Evolutionary conservation across 2,113 vertebrate genomes (phyloP).

Genomic region (Catharus fuscescens): DNA sequence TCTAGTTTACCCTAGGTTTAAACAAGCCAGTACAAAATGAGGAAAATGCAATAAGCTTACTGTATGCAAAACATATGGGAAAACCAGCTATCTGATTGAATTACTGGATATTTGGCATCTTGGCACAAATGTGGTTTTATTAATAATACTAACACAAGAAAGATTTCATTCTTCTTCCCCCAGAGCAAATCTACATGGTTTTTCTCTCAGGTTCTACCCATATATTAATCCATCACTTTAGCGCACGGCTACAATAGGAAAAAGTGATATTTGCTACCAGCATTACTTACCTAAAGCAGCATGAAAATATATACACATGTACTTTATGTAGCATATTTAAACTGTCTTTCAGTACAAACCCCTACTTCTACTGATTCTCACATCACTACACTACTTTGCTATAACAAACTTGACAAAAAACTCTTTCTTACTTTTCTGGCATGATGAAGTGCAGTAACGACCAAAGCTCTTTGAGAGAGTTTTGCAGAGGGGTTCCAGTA

Average conservation of each 20-base stretch:
- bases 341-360: not conserved
- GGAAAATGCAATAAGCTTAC: not conserved
- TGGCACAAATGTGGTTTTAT: not conserved
- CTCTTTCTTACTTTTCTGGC: conserved; percentile 92
- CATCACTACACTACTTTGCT: not conserved
- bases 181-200: not conserved
- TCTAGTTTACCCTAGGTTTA: not conserved
- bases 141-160: not conserved
- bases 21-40: not conserved
- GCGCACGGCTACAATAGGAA: not conserved
- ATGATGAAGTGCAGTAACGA: conserved; percentile 98
- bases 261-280: not conserved
- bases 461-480: conserved; percentile 98
- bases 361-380: not conserved
- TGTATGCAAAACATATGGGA: rapidly evolving
- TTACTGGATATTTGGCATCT: not conserved
- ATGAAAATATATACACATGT: not conserved
- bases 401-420: not conserved
- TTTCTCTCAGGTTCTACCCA: not conserved
- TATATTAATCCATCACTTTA: not conserved
- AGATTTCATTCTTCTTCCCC: not conserved
- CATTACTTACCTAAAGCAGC: not conserved
- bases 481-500: conserved; percentile 97
- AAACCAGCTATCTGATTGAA: not conserved
- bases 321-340: not conserved